Evolutionary conservation across 2,113 vertebrate genomes (phyloP).

Genomic region (Empidonax traillii): DNA sequence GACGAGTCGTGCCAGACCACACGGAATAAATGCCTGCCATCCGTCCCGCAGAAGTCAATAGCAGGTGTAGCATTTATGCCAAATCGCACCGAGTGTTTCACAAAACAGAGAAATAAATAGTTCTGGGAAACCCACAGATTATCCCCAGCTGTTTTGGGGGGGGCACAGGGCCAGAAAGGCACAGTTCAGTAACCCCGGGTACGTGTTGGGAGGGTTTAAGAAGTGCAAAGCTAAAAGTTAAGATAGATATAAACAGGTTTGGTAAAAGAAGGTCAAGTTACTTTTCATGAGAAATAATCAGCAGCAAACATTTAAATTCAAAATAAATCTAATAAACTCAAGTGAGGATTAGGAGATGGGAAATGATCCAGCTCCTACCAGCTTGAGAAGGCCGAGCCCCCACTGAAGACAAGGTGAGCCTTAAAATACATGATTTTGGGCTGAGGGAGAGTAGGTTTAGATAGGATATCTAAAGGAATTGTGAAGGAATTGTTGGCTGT

Average conservation of each 20-base stretch:
- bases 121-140: slow-evolving; percentile 56
- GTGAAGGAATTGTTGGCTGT: neutral
- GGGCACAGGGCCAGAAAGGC: slow-evolving; percentile 27
- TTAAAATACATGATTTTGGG: neutral
- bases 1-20: neutral
- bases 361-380: neutral
- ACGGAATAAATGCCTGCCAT: neutral
- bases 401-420: neutral
- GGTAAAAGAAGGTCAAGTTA: slow-evolving; percentile 2
- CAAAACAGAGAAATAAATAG: slow-evolving; percentile 27
- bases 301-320: slow-evolving; percentile 17
- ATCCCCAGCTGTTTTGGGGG: slow-evolving; percentile 4
- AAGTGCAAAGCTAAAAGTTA: neutral
- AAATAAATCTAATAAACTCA: neutral
- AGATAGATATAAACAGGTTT: neutral
- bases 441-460: neutral
- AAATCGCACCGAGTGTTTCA: neutral
- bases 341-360: neutral
- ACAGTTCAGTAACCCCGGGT: slow-evolving; percentile 45
- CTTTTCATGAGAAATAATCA: neutral
- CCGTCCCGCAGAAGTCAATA: neutral
- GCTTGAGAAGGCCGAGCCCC: neutral
- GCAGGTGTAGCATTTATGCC: neutral
- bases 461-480: no score
- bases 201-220: neutral